Evolutionary conservation across 2,113 vertebrate species (phyloP).

Genomic region (Capricornis sumatraensis): DNA sequence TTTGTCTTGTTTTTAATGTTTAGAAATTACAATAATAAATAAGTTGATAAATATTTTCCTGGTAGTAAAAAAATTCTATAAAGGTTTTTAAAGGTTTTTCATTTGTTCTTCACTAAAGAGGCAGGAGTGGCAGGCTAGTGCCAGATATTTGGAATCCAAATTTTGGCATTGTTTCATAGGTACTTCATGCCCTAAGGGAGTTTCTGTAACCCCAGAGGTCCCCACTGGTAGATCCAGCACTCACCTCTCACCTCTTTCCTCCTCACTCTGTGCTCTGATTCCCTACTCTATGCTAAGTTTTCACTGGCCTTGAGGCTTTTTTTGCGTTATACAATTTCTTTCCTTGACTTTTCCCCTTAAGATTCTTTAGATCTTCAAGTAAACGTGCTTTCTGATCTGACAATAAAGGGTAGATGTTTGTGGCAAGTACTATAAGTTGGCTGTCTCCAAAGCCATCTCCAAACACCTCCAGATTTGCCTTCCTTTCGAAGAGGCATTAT

Average conservation of each 20-base stretch:
- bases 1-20: neutral
- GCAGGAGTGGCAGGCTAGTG: too few relatives aligned
- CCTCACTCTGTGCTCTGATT: neutral
- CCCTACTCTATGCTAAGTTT: neutral
- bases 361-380: neutral
- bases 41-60: neutral
- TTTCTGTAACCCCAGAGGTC: neutral
- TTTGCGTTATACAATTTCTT: neutral
- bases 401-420: neutral
- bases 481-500: neutral
- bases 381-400: neutral
- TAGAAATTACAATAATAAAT: neutral
- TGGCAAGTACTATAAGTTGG: neutral
- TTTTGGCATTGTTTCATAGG: neutral
- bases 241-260: neutral
- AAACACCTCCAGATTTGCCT: neutral
- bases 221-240: too few relatives aligned
- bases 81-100: neutral
- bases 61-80: neutral
- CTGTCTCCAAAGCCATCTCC: neutral
- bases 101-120: neutral
- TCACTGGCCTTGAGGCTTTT: neutral
- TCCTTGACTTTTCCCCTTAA: neutral
- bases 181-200: neutral
- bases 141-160: neutral